phyloP scores from a whole-genome alignment of 2,888 invertebrate genomes.

The Ochropleura plecta region DNA sequence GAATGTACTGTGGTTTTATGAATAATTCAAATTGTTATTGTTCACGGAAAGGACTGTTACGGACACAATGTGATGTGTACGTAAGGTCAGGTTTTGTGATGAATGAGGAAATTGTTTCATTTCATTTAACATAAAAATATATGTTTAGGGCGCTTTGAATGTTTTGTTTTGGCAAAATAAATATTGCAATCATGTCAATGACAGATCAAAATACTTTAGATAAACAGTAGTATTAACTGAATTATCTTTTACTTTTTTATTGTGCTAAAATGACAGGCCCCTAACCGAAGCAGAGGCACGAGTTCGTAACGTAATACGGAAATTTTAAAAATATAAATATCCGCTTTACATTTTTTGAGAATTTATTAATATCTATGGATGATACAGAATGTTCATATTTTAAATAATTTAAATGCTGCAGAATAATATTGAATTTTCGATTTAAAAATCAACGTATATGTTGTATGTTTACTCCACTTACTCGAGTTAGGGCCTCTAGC shows the following conservation, averaged over 20 bases:
- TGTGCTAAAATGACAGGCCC: no score
- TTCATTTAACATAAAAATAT: conserved; percentile 7
- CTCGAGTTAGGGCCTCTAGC: no score
- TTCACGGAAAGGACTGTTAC: conserved; percentile 26
- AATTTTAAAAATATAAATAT: no score
- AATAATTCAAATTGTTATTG: conserved; percentile 57
- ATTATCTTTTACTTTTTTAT: background rate
- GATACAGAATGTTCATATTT: no score
- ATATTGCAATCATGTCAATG: background rate
- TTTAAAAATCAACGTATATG: no score
- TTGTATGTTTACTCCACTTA: no score
- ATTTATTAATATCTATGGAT: no score
- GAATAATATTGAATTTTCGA: no score
- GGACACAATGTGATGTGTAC: conserved; percentile 23
- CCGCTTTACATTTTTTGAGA: no score
- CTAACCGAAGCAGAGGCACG: no score
- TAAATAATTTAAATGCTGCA: no score
- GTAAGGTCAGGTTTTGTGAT: conserved; percentile 43
- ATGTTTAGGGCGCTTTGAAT: background rate
- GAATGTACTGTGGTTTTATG: conserved; percentile 35
- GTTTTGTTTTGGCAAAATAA: background rate
- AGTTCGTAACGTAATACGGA: no score
- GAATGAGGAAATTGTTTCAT: conserved; percentile 28
- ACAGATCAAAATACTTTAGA: background rate
- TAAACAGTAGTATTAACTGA: background rate